Evolutionary conservation across 2,113 vertebrate species (phyloP).

Genomic region (Hemiscyllium ocellatum): DNA sequence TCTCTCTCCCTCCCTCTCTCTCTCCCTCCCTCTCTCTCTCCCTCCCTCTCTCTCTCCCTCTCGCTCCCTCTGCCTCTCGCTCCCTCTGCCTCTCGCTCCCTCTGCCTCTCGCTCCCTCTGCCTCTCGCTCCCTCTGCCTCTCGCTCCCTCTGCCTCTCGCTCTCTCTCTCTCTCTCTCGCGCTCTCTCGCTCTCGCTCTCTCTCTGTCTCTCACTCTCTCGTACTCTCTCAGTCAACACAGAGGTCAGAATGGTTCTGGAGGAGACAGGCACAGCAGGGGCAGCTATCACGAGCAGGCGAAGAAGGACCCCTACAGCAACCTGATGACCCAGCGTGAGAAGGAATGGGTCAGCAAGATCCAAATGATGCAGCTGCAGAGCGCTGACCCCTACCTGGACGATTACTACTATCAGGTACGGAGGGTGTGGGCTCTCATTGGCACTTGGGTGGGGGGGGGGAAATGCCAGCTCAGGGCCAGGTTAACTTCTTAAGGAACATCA

Average conservation of each 20-base stretch:
- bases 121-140: neutral
- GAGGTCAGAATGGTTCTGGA: conserved; percentile 56
- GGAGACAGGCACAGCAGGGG: conserved; percentile 67
- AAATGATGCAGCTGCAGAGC: conserved; percentile 98
- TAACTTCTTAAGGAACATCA: too few relatives aligned
- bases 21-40: too few relatives aligned
- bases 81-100: too few relatives aligned
- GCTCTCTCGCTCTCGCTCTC: too few relatives aligned
- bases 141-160: neutral
- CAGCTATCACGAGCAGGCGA: conserved; percentile 62
- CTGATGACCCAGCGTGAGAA: conserved; percentile 94
- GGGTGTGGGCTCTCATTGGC: neutral
- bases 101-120: neutral
- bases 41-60: neutral
- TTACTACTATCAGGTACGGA: conserved; percentile 82
- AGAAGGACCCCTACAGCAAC: conserved; percentile 86
- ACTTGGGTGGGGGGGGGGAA: too few relatives aligned
- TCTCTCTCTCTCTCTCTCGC: neutral
- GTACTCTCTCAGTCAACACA: conserved; percentile 61
- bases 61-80: too few relatives aligned
- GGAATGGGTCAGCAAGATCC: conserved; percentile 94
- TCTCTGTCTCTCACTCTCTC: neutral
- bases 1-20: too few relatives aligned
- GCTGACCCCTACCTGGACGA: conserved; percentile 94
- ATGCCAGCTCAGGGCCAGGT: too few relatives aligned